Evolutionary conservation across 2,113 vertebrate genomes (phyloP).

Genomic region (Nipponia nippon): DNA sequence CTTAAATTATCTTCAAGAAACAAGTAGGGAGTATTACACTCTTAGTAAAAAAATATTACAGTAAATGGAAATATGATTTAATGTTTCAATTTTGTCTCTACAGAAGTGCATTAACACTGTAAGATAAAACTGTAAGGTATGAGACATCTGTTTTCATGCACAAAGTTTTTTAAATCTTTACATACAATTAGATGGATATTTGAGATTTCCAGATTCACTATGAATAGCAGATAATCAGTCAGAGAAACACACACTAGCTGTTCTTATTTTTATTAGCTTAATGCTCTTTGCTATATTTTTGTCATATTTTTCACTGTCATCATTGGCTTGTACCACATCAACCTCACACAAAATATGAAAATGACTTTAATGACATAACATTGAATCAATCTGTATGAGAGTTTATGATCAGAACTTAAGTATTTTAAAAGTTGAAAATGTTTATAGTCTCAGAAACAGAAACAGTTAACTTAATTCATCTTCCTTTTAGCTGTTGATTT

Average conservation of each 20-base stretch:
- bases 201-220: not conserved
- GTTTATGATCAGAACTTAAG: not conserved
- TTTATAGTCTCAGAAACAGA: not conserved
- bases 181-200: not conserved
- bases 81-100: not conserved
- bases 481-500: not conserved
- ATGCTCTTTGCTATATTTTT: not conserved
- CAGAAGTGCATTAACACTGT: not conserved
- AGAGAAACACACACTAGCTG: not conserved
- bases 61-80: not conserved
- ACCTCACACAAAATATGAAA: not conserved
- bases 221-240: not conserved
- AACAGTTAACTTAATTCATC: not conserved
- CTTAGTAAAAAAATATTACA: not conserved
- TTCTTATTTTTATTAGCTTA: not conserved
- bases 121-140: not conserved
- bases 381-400: not conserved
- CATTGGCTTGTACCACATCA: not conserved
- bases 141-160: not conserved
- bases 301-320: not conserved
- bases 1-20: not conserved
- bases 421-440: not conserved
- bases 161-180: not conserved
- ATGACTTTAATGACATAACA: not conserved
- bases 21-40: not conserved